Conservation (phyloP, 2,113 vertebrate genomes). For the Xerus inauris region DNA sequence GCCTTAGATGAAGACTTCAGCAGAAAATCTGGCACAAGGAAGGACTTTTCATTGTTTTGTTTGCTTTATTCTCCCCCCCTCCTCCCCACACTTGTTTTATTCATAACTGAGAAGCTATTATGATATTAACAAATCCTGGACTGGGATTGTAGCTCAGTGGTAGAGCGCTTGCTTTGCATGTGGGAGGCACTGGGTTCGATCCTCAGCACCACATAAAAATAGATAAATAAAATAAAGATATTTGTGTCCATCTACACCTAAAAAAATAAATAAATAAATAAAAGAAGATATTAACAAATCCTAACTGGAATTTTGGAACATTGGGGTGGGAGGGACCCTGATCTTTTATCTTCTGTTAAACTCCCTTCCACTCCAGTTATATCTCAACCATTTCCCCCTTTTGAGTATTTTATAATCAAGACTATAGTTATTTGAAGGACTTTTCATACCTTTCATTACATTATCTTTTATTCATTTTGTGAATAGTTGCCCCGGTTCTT, state of each 20-base stretch:
- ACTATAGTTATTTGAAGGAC: slow-evolving; percentile 13
- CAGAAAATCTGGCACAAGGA: background rate
- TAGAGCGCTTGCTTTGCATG: no score
- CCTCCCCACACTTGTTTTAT: background rate
- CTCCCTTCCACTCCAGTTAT: background rate
- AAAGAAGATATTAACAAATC: slow-evolving; percentile 16
- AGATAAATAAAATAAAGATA: no score
- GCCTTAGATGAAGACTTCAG: background rate
- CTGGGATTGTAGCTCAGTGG: no score
- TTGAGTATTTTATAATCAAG: slow-evolving; percentile 45
- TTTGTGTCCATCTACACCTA: no score
- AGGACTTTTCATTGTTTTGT: background rate
- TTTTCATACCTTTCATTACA: background rate
- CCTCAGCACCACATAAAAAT: no score
- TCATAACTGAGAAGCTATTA: slow-evolving; percentile 5
- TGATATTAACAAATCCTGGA: background rate
- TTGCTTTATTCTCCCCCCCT: background rate
- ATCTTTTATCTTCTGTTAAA: slow-evolving; percentile 32
- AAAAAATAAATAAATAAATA: no score
- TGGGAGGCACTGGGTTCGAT: no score
- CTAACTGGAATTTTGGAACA: background rate
- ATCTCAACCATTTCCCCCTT: background rate
- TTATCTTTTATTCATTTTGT: slow-evolving; percentile 43
- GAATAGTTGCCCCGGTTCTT: slow-evolving; percentile 32
- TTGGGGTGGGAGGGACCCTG: background rate